Evolutionary conservation across 2,113 vertebrate genomes (phyloP).

Genomic region (Dipodomys merriami): DNA sequence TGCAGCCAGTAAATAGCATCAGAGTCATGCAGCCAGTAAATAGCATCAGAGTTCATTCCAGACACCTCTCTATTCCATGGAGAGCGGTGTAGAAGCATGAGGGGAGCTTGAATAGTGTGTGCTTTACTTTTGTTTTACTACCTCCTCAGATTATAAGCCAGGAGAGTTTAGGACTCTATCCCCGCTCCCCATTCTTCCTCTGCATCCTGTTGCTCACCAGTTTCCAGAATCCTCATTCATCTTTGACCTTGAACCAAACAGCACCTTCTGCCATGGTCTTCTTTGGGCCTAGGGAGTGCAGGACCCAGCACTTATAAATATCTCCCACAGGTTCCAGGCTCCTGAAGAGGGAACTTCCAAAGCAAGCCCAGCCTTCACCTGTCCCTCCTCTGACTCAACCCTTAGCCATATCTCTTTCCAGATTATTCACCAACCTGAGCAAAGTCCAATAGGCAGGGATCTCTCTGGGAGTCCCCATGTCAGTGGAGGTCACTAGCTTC

Average conservation of each 20-base stretch:
- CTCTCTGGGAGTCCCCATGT: not conserved
- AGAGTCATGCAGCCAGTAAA: constrained; percentile 12
- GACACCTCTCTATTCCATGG: not conserved
- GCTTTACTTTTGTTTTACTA: too few relatives aligned
- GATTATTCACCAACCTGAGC: fast-evolving
- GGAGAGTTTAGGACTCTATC: not conserved
- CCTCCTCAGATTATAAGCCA: too few relatives aligned
- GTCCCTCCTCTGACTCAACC: not conserved
- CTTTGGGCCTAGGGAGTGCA: constrained; percentile 60
- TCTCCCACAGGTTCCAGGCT: not conserved
- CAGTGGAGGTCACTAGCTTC: not conserved
- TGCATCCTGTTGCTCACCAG: not conserved
- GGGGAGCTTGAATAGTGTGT: not conserved
- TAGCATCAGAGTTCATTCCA: not conserved
- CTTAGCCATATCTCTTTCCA: not conserved
- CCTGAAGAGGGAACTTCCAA: constrained; percentile 7
- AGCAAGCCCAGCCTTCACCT: not conserved
- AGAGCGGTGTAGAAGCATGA: fast-evolving
- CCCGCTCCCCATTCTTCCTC: not conserved
- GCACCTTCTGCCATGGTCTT: fast-evolving
- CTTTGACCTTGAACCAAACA: not conserved
- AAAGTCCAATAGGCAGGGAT: constrained; percentile 1
- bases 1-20: not conserved
- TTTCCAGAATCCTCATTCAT: not conserved
- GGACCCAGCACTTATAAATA: not conserved